phyloP scores from a whole-genome alignment of 2,113 vertebrate species.

The Parus major region DNA sequence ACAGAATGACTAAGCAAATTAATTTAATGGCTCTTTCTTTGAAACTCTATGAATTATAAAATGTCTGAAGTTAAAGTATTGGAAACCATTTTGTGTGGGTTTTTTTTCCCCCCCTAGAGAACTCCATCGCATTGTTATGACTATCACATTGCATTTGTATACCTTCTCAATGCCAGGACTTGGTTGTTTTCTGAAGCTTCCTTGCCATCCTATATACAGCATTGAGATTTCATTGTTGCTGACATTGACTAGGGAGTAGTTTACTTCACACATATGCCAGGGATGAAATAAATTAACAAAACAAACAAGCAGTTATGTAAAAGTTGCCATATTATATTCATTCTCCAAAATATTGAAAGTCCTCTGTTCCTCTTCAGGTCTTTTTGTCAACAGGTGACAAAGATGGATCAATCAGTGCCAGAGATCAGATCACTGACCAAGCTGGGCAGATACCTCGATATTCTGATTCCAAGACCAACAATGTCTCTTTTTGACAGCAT shows the following conservation, averaged over 20 bases:
- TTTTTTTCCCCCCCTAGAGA: neutral
- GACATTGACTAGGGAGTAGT: neutral
- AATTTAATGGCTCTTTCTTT: neutral
- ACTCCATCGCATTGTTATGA: neutral
- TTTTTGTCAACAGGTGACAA: neutral
- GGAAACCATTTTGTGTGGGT: neutral
- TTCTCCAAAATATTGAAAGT: neutral
- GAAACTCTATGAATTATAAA: neutral
- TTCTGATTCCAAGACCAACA: neutral
- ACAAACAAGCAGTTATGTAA: accelerated
- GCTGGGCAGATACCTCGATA: neutral
- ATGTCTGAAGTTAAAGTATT: neutral
- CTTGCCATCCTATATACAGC: neutral
- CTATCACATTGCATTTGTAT: neutral
- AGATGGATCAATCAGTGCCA: neutral
- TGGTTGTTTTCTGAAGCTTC: neutral
- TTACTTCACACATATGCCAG: neutral
- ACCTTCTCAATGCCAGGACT: neutral
- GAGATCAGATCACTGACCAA: neutral
- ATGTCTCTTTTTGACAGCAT: neutral
- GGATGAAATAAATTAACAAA: neutral
- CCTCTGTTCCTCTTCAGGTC: neutral
- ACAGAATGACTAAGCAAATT: neutral
- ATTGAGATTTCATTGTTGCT: neutral
- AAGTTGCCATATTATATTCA: neutral